A percentile compares a stretch with the other conserved stretches of the same genome.
Conservation (phyloP, 2,113 vertebrate genomes). For the Sebastes fasciatus region DNA sequence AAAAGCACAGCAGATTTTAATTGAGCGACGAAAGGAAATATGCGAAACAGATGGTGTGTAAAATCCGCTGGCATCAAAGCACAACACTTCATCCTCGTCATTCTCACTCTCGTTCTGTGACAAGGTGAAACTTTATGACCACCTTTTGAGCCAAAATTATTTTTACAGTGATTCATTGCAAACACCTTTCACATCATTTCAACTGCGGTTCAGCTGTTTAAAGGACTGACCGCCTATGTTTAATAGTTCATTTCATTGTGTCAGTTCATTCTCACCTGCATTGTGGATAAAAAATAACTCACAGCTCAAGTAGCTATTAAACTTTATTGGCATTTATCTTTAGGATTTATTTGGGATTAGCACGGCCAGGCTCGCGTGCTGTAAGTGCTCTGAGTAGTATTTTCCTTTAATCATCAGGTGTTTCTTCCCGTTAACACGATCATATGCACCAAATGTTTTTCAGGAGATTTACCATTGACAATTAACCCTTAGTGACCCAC, state of each 20-base stretch:
- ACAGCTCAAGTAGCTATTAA: background rate
- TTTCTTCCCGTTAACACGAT: background rate
- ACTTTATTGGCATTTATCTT: background rate
- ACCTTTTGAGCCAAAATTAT: background rate
- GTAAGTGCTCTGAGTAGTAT: background rate
- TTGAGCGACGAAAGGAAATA: slow-evolving; percentile 22
- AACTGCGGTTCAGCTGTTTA: background rate
- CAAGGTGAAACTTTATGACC: background rate
- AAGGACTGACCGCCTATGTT: background rate
- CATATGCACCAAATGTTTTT: background rate
- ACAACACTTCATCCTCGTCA: background rate
- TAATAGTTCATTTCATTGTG: background rate
- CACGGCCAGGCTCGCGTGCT: background rate
- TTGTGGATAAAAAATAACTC: background rate
- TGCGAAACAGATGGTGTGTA: slow-evolving; percentile 35
- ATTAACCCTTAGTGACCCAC: background rate
- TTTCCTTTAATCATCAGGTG: background rate
- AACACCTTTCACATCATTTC: background rate
- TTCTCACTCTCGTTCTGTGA: background rate
- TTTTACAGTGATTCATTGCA: background rate
- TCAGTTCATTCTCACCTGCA: background rate
- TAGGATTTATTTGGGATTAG: background rate
- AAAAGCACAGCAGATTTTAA: slow-evolving; percentile 6
- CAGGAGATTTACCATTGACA: background rate
- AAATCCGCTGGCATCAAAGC: slow-evolving; percentile 4